Percentiles rank a stretch among this genome's conserved stretches.
phyloP scores from a whole-genome alignment of 1,140 invertebrate species.

The Brachionus calyciflorus region DNA sequence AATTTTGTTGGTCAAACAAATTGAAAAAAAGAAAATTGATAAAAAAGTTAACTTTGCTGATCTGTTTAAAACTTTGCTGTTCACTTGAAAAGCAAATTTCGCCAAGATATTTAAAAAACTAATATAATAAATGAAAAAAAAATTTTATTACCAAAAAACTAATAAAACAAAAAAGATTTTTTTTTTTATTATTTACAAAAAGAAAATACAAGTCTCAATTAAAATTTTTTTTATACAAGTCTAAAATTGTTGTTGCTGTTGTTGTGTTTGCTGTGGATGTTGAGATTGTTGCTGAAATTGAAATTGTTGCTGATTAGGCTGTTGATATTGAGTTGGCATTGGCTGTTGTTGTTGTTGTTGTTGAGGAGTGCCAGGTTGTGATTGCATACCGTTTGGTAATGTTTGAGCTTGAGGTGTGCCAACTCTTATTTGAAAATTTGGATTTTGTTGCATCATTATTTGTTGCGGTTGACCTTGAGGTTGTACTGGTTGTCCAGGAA shows the following conservation, averaged over 20 bases:
- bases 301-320: not conserved
- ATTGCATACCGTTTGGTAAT: not conserved
- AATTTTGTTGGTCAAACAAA: too few relatives aligned
- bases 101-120: too few relatives aligned
- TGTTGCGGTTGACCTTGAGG: not conserved
- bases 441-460: slow-evolving; percentile 30
- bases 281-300: not conserved
- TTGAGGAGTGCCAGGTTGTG: not conserved
- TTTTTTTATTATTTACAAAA: too few relatives aligned
- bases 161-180: not conserved
- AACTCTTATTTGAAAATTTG: slow-evolving; percentile 11
- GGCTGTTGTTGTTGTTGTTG: not conserved
- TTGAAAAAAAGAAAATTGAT: too few relatives aligned
- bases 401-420: not conserved
- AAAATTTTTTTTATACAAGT: too few relatives aligned
- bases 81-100: too few relatives aligned
- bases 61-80: too few relatives aligned
- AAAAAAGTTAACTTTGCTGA: too few relatives aligned
- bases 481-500: slow-evolving; percentile 19
- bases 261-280: not conserved
- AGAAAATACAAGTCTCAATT: not conserved
- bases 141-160: too few relatives aligned
- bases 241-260: not conserved
- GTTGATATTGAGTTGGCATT: not conserved
- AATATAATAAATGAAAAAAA: too few relatives aligned